phyloP scores from a whole-genome alignment of 2,888 invertebrate species.

The Caenorhabditis sp. region DNA sequence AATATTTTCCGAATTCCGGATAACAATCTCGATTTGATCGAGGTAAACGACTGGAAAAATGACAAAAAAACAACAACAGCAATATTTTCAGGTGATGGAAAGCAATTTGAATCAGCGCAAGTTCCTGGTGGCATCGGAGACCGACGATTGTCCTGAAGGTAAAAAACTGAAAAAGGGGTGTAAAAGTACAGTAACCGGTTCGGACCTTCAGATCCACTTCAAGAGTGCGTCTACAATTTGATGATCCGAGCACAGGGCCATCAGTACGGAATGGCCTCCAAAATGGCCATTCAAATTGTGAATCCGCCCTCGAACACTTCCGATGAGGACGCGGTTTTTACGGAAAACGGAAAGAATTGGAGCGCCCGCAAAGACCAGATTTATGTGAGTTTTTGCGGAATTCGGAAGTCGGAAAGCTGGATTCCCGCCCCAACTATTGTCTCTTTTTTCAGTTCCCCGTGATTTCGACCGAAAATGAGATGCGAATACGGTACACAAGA shows the following conservation, averaged over 20 bases:
- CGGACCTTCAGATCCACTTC: conserved; percentile 48
- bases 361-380: conserved; percentile 63
- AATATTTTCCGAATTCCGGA: conserved; percentile 63
- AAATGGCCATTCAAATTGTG: conserved; percentile 82
- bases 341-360: conserved; percentile 60
- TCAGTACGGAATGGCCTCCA: conserved; percentile 74
- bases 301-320: conserved; percentile 90
- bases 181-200: background rate
- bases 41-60: conserved; percentile 8
- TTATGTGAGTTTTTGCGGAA: conserved; percentile 47
- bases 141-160: conserved; percentile 72
- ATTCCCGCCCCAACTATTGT: background rate
- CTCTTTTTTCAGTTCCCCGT: conserved; percentile 86
- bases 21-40: conserved; percentile 24
- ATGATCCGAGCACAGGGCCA: conserved; percentile 71
- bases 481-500: conserved; percentile 79
- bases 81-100: conserved; percentile 69
- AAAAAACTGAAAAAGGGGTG: too few relatives aligned
- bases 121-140: conserved; percentile 74
- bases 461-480: conserved; percentile 83
- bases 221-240: conserved; percentile 72
- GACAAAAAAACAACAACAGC: background rate
- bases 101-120: conserved; percentile 76
- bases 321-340: conserved; percentile 85
- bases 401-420: too few relatives aligned